These are phyloP conservation scores for Syngnathus typhle DNA, from an alignment of 2,113 vertebrate species.

Conservation along the genomic window DNA sequence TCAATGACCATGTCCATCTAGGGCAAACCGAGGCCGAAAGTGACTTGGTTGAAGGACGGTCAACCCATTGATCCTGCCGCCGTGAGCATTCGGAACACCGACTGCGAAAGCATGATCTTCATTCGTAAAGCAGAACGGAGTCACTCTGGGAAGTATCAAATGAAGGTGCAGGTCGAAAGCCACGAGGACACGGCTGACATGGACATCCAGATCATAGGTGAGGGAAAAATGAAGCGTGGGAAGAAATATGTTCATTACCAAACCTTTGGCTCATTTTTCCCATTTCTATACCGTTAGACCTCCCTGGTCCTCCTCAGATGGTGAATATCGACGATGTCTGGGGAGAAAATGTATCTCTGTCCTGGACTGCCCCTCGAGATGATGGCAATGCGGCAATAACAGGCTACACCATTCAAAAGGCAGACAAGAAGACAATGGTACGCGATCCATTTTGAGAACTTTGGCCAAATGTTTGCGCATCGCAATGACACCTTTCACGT, in stretches of 20 bases:
- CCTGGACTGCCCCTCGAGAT: conserved; percentile 89
- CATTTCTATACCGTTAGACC: conserved; percentile 67
- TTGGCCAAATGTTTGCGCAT: neutral
- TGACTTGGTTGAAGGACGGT: conserved; percentile 88
- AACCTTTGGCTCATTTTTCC: neutral
- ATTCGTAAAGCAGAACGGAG: conserved; percentile 90
- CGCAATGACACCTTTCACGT: neutral
- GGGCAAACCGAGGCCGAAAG: conserved; percentile 91
- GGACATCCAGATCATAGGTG: conserved; percentile 93
- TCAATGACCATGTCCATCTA: conserved; percentile 39
- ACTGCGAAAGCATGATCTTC: conserved; percentile 93
- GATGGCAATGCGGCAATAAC: conserved; percentile 88
- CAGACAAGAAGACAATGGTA: conserved; percentile 98
- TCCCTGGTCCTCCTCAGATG: conserved; percentile 83
- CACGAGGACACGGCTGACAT: conserved; percentile 78
- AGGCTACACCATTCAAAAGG: conserved; percentile 98
- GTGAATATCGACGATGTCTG: conserved; percentile 92
- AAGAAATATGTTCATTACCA: neutral
- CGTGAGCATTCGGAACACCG: conserved; percentile 92
- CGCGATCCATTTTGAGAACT: neutral
- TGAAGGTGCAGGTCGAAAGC: conserved; percentile 90
- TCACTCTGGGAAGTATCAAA: conserved; percentile 91
- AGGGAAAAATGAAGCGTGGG: conserved; percentile 33
- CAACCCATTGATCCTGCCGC: conserved; percentile 80
- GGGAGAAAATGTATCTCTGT: conserved; percentile 90